Base-by-base conservation (phyloP, 2,797 vertebrate genomes). In the Champsocephalus esox region DNA sequence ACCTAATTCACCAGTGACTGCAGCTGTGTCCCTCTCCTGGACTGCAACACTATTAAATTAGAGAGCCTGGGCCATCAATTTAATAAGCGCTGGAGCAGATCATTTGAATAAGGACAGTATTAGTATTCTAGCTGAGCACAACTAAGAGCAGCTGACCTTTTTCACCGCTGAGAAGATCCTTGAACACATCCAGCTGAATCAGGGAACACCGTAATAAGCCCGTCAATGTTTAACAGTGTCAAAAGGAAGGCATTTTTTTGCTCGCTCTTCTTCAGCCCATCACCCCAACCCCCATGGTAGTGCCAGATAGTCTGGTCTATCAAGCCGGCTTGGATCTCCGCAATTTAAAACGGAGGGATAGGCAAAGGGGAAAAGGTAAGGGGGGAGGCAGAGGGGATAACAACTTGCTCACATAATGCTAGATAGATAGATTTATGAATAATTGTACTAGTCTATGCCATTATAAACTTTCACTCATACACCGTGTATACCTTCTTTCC, bases 91-190 rank as follows among this genome's bases (percentile, higher is more conserved):
- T 95, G 95, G 95, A 97, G 96, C 95, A 96, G 96, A 96, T 97
- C 94, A 99, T 99, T 99, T 99, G 97, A 99, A 98, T 99, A 97
- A 98, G 96, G 96, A 96, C 92, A 95, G 92, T 96, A 98, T 99
- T 99, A 99, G 96, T 97, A 99, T 99, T 98, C 97, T 94, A 92
- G 92, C 93, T 91, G 95, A 96, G 97, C 96, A 94, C 96, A 95
- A 96, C 96, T 96, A 98, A 98, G 97, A 97, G 97, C 96, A 97
- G 96, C 97, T 98, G 97, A 99, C 97, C 98, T 99, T 99, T 98
- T 96, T 96, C 96, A 96, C 96, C 93, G 93, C 86, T 41, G 73
- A 96, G 95, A 96, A 96, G 96, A 97, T 97, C 96, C 96, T 98
- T 98, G 96, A 98, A 96, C 96, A 97, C 95, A 97, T 96, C 96